phyloP scores from a whole-genome alignment of 2,888 invertebrate species.

The Chaetogeoica ovagalla region DNA sequence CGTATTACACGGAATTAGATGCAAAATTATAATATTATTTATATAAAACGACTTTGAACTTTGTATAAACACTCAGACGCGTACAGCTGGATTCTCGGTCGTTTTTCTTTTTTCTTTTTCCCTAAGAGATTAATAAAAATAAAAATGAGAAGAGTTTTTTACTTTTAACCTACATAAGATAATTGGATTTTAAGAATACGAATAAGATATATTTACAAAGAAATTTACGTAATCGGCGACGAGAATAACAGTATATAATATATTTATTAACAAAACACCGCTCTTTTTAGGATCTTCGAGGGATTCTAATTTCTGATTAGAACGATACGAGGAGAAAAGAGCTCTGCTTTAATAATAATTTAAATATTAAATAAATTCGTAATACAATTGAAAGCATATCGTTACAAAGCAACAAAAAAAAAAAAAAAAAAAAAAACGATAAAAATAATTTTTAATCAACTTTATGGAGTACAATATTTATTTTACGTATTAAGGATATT shows the following conservation, averaged over 20 bases:
- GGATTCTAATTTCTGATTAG: slow-evolving; percentile 6
- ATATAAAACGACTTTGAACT: not conserved
- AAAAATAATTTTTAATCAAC: no score
- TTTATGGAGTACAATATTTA: no score
- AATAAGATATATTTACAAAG: not conserved
- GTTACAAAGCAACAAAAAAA: no score
- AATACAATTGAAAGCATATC: no score
- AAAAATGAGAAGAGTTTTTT: not conserved
- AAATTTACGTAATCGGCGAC: not conserved
- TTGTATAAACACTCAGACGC: not conserved
- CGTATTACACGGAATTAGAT: not conserved
- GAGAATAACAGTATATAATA: not conserved
- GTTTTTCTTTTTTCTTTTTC: not conserved
- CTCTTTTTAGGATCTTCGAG: not conserved
- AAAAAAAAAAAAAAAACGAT: no score
- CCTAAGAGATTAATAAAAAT: not conserved
- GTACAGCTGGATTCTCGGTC: not conserved
- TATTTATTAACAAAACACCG: not conserved
- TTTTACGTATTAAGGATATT: no score
- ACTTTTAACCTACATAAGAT: not conserved
- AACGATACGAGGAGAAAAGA: not conserved
- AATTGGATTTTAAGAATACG: slow-evolving; percentile 7
- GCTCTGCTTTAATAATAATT: not conserved
- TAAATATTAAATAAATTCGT: not conserved
- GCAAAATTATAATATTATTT: not conserved